phyloP scores from a whole-genome alignment of 2,797 vertebrate species.

The Crax fasciolata region DNA sequence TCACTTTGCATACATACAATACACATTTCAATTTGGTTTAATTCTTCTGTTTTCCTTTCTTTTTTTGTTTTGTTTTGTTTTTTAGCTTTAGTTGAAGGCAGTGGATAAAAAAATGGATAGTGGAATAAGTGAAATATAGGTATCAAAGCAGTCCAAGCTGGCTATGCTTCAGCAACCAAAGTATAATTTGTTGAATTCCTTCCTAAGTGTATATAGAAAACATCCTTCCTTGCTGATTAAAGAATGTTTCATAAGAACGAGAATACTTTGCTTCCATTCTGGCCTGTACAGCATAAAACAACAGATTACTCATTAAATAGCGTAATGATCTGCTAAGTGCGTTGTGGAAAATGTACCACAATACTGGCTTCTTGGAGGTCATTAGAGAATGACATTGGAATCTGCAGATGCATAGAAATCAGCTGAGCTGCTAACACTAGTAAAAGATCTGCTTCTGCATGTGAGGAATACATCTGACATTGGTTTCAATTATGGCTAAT shows the following conservation, averaged over 20 bases:
- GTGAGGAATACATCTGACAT: not conserved
- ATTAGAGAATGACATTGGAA: not conserved
- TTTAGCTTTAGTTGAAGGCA: not conserved
- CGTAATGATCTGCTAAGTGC: not conserved
- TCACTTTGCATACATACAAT: not conserved
- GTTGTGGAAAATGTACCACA: not conserved
- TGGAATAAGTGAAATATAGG: not conserved
- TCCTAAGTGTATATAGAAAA: not conserved
- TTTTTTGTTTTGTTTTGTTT: not conserved
- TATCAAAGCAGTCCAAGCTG: not conserved
- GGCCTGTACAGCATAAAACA: not conserved
- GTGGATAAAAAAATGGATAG: not conserved
- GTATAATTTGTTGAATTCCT: not conserved
- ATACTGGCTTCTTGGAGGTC: not conserved
- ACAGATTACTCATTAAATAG: not conserved
- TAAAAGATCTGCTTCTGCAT: not conserved
- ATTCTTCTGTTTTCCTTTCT: not conserved
- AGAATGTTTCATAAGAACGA: not conserved
- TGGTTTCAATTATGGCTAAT: not conserved
- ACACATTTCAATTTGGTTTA: not conserved
- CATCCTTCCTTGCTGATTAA: accelerated
- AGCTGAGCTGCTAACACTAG: not conserved
- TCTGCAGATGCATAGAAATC: not conserved
- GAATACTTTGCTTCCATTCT: not conserved
- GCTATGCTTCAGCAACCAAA: not conserved